phyloP scores from a whole-genome alignment of 2,888 invertebrate species.

The Oscheius sp. region DNA sequence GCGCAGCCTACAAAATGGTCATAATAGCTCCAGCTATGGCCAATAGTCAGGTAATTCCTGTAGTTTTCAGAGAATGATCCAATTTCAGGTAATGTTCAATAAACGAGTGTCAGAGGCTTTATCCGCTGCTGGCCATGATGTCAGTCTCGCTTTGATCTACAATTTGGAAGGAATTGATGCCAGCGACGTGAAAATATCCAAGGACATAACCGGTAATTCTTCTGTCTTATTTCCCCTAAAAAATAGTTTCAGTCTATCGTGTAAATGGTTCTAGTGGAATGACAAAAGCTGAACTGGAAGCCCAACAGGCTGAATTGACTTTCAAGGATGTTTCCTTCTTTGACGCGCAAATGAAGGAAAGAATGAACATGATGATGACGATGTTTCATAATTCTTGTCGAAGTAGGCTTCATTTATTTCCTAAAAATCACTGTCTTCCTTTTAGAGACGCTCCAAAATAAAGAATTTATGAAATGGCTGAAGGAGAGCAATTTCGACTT shows the following conservation, averaged over 20 bases:
- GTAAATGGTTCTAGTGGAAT: slow-evolving; percentile 31
- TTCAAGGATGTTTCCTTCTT: slow-evolving; percentile 18
- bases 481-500: slow-evolving; percentile 62
- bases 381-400: slow-evolving; percentile 13
- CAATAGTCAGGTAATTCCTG: slow-evolving; percentile 52
- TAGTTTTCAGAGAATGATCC: too few relatives aligned
- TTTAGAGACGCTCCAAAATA: slow-evolving; percentile 43
- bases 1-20: slow-evolving; percentile 47
- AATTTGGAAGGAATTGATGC: slow-evolving; percentile 35
- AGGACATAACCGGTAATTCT: slow-evolving; percentile 21
- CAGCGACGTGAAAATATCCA: slow-evolving; percentile 34
- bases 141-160: slow-evolving; percentile 51
- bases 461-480: slow-evolving; percentile 51
- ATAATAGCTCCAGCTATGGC: slow-evolving; percentile 56
- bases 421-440: too few relatives aligned
- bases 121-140: slow-evolving; percentile 60
- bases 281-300: slow-evolving; percentile 4
- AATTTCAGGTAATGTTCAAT: slow-evolving; percentile 54
- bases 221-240: neutral
- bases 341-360: neutral
- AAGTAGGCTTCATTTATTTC: slow-evolving; percentile 2
- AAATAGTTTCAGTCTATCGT: slow-evolving; percentile 18
- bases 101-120: slow-evolving; percentile 56
- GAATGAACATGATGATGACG: neutral
- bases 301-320: slow-evolving; percentile 4